phyloP scores from a whole-genome alignment of 2,888 invertebrate genomes.

The Agrotis clavis region DNA sequence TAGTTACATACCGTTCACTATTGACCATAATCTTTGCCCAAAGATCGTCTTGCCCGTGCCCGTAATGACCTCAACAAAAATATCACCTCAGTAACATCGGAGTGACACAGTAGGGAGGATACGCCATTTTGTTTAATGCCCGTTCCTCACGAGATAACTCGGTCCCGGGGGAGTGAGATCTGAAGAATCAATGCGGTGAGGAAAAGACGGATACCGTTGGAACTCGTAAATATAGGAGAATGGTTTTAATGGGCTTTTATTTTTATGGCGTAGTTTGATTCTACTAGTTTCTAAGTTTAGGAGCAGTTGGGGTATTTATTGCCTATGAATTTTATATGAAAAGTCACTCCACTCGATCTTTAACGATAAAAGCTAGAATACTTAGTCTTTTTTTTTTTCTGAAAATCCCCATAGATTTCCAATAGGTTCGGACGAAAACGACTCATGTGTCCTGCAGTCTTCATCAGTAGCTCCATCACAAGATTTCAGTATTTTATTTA shows the following conservation, averaged over 20 bases:
- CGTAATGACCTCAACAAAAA: constrained; percentile 10
- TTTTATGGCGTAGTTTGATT: constrained; percentile 33
- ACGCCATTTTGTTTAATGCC: constrained; percentile 90
- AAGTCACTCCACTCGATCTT: no score
- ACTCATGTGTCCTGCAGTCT: no score
- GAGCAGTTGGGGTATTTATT: background rate
- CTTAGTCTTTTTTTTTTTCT: no score
- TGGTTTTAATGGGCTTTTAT: constrained; percentile 8
- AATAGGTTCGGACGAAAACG: no score
- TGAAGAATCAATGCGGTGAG: constrained; percentile 88
- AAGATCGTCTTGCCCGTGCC: background rate
- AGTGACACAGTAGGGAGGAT: constrained; percentile 72
- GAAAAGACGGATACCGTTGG: constrained; percentile 73
- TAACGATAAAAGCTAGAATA: no score
- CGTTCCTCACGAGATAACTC: constrained; percentile 87
- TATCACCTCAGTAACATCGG: constrained; percentile 30
- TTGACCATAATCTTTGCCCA: no score
- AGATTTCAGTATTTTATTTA: no score
- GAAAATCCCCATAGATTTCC: no score
- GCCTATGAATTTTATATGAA: no score
- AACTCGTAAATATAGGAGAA: constrained; percentile 19
- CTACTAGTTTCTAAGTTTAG: background rate
- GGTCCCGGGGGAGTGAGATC: constrained; percentile 82
- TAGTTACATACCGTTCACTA: no score
- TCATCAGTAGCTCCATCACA: no score